Percentiles rank a stretch among this genome's conserved stretches.
Evolutionary conservation across 92 coral and sea anemone species (phyloP).

Genomic region (Porites evermanni): DNA sequence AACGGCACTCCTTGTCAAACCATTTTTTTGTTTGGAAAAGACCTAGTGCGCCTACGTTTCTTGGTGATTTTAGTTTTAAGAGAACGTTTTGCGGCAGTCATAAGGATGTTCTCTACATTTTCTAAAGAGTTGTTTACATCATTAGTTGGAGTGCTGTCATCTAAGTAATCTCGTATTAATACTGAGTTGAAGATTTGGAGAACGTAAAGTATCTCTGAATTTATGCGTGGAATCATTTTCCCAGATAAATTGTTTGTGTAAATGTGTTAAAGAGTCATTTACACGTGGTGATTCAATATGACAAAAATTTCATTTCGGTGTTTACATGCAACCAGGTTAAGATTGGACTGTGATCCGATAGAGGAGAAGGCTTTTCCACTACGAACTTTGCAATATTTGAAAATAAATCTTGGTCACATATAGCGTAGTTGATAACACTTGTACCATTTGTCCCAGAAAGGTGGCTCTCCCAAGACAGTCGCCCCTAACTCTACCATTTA

Average conservation of each 20-base stretch:
- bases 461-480: constrained; percentile 23
- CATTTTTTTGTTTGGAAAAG: constrained; percentile 33
- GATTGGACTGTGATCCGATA: background rate
- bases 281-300: background rate
- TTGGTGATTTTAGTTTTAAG: background rate
- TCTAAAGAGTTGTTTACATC: constrained; percentile 15
- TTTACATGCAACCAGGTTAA: background rate
- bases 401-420: background rate
- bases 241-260: background rate
- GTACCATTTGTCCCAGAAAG: background rate
- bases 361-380: background rate
- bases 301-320: background rate
- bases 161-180: background rate
- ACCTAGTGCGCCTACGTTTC: background rate
- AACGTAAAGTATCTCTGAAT: background rate
- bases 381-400: too few species aligned
- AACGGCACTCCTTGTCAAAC: constrained; percentile 36
- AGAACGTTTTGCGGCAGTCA: constrained; percentile 11
- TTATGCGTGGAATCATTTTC: background rate
- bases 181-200: background rate
- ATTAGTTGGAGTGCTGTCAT: background rate
- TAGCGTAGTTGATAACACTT: background rate
- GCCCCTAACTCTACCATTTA: constrained; percentile 31
- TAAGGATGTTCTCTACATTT: constrained; percentile 11
- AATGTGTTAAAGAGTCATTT: background rate